Percentiles rank a stretch among this genome's conserved stretches.
Conservation (phyloP, 2,113 vertebrate species). For the Pogona vitticeps region DNA sequence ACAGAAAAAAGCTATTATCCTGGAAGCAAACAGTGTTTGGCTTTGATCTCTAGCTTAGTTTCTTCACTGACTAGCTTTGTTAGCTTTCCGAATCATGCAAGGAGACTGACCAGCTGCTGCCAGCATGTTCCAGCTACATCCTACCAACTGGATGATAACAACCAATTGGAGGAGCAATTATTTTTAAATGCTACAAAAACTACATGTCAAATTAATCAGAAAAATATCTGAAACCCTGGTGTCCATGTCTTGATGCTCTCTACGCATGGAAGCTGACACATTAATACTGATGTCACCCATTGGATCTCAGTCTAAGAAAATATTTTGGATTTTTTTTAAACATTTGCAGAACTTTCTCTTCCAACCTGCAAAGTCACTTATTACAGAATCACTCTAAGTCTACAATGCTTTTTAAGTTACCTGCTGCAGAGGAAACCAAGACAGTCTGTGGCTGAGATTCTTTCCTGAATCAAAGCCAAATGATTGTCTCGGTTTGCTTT, state of each 20-base stretch:
- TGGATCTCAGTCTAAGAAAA: slow-evolving; percentile 17
- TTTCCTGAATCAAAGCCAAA: slow-evolving; percentile 14
- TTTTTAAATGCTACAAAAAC: background rate
- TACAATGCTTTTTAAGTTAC: slow-evolving; percentile 5
- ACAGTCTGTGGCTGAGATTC: slow-evolving; percentile 7
- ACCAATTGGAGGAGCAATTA: background rate
- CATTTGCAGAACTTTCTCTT: background rate
- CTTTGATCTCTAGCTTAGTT: background rate
- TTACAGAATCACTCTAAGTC: slow-evolving; percentile 34
- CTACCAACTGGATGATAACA: background rate
- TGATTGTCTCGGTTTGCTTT: slow-evolving; percentile 22
- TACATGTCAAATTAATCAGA: slow-evolving; percentile 16
- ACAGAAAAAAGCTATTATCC: background rate
- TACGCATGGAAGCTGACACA: background rate
- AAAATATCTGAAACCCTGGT: background rate
- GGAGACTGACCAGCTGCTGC: background rate
- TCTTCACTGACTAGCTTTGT: background rate
- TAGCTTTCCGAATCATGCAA: slow-evolving; percentile 31
- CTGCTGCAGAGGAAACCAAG: background rate
- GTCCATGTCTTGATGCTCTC: background rate
- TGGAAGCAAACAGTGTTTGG: background rate
- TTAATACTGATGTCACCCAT: slow-evolving; percentile 16
- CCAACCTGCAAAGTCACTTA: background rate
- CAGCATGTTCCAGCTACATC: background rate
- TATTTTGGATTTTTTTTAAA: slow-evolving; percentile 23